Base-by-base conservation (phyloP, 1,140 invertebrate genomes). In the Ceratosolen fusciceps region DNA sequence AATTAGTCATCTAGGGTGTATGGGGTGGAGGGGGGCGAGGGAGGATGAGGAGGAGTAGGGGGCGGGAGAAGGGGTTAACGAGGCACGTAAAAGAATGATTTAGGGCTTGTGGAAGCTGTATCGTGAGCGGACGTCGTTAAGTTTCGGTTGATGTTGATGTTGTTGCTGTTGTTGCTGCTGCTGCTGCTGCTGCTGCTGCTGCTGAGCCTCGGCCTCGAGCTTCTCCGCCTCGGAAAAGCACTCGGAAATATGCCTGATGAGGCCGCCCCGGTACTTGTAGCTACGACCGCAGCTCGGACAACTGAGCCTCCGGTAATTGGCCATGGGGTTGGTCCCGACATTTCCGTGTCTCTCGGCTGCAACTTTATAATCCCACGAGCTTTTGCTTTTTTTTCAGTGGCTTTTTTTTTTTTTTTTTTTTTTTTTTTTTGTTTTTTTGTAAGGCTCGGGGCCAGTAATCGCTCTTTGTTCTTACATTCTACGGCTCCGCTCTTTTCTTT, bases 181-280 rank as follows among this genome's bases (percentile, higher is more conserved):
- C 43, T 80, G 74, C 8, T 39, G 77, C 43, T 65, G 56, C 14
- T 29, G 74, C 56, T 82, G 83, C 67, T 85, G 83, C 26, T 87
- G 74, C 62, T 83, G 84, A 29, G 82, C 83, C 62, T 71, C 79
- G 58, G 83, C 81, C 31, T 86, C 83, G 81, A 85, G 82, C 79
- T 87, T 87, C 81, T 87, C 84, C 74, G 83, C 85, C 74, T 88
- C 85, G 70, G 85, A 83, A 65, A 88, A 83, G 80, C 87, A 90
- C 54, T 88, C 88, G 37, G 84, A 82, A 70, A 91, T 83, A 84
- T 92, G 89, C 77, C 86, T 83, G 52, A 88, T 82, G 73, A 88
- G 79, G 79, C 86, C 86, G 71, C 88, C 86, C 74, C 88, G 85
- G 85, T 89, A 89, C 80, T 89, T 89, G 85, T 89, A 89, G 81